Percentiles rank a stretch among this genome's conserved stretches.
Conservation (phyloP, 2,888 invertebrate species). For the Troilus luridus region DNA sequence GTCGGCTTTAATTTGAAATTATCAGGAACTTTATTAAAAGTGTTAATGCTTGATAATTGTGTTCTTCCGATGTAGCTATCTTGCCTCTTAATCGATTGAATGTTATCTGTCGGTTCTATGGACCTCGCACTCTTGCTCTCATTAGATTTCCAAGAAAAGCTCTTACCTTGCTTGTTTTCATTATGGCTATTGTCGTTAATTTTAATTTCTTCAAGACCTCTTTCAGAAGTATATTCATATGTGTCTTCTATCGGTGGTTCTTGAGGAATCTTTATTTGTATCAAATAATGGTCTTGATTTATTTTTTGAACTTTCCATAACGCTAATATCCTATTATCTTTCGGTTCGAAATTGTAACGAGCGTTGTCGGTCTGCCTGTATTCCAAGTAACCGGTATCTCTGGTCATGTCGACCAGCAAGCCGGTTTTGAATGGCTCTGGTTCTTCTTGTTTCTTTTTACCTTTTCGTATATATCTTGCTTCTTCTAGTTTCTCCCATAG, state of each 20-base stretch:
- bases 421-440: slow-evolving; percentile 62
- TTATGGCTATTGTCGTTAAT: slow-evolving; percentile 9
- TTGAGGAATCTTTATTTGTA: slow-evolving; percentile 63
- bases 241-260: slow-evolving; percentile 62
- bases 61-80: not conserved
- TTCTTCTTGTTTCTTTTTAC: slow-evolving; percentile 56
- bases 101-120: not conserved
- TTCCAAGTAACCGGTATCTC: slow-evolving; percentile 61
- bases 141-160: slow-evolving; percentile 48
- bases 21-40: not conserved
- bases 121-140: slow-evolving; percentile 34
- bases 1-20: not conserved
- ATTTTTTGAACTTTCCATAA: slow-evolving; percentile 64
- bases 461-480: slow-evolving; percentile 62
- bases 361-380: slow-evolving; percentile 64
- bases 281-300: slow-evolving; percentile 62
- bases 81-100: slow-evolving; percentile 35
- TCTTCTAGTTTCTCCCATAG: slow-evolving; percentile 64
- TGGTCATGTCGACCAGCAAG: slow-evolving; percentile 62
- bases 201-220: slow-evolving; percentile 65
- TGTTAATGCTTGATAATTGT: slow-evolving; percentile 1
- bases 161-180: slow-evolving; percentile 49
- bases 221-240: slow-evolving; percentile 64
- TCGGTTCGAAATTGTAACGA: slow-evolving; percentile 60
- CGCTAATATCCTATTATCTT: slow-evolving; percentile 61